Evolutionary conservation across 1,140 invertebrate species (phyloP), one percentile per base, ranked within the genome.

Genomic region (Drosophila pseudoananassae): DNA sequence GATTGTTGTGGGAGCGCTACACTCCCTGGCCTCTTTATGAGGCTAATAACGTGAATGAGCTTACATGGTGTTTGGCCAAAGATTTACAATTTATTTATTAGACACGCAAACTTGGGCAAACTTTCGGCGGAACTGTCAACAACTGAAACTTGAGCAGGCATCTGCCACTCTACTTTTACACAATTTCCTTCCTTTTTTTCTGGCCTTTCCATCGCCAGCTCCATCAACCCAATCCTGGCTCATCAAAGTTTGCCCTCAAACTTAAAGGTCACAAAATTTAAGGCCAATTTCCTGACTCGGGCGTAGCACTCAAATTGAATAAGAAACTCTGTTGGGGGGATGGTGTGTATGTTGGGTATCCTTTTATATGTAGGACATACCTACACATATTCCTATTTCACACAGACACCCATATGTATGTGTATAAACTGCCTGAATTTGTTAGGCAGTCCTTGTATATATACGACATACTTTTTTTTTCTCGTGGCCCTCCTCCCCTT

Each of bases 241-340:
- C 70, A 47, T 47, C 33, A 33, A 53, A 65, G 49, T 47, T 65
- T 27, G 40, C 49, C 65, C 33, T 52, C 46, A 57, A 73, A 80
- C 63, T 80, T 80, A 76, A 84, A 84, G 81, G 81, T 76, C 81
- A 66, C 66, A 65, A 77, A 84, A 84, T 84, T 85, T 74, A 77
- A 80, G 75, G 56, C 66, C 80, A 76, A 83, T 74, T 75, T 83
- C 60, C 79, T 70, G 47, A 40, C 56, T 45, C 47, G 47, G 55
- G 38, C 73, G 25, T 36, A 51, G 64, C 20, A 50, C 59, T 45
- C 43, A 33, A 60, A 61, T 81, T 80, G 59, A 58, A 65, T 80
- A 84, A 72, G 58, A 59, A 85, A 61, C 52, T 71, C 14, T 17
- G 27, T 51, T 20, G 20, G 20, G 55, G 54, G 52, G 15, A 20